These are phyloP conservation scores for Stegophylla sp. DNA, from an alignment of 2,888 invertebrate genomes.

Conservation along the genomic window DNA sequence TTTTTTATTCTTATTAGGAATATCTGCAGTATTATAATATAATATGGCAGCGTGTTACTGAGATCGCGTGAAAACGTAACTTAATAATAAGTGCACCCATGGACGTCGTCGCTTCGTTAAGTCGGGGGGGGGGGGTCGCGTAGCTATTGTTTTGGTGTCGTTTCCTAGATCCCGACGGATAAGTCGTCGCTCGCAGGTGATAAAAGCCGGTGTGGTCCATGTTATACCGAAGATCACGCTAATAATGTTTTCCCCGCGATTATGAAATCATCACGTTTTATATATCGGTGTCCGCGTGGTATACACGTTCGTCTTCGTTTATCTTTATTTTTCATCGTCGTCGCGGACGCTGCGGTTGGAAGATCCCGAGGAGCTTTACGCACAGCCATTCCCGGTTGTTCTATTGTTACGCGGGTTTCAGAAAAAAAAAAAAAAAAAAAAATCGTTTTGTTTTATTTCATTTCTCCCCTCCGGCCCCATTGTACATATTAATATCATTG, in stretches of 20 bases:
- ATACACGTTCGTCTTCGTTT: background rate
- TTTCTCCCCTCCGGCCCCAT: slow-evolving; percentile 28
- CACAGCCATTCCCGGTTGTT: background rate
- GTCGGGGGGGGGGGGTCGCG: too few relatives aligned
- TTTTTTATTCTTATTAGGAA: too few relatives aligned
- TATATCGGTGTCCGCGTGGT: too few relatives aligned
- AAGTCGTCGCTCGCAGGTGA: slow-evolving; percentile 3
- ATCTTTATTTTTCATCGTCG: background rate
- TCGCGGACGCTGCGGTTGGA: background rate
- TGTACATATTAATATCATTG: background rate
- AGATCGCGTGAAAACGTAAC: too few relatives aligned
- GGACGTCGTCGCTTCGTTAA: too few relatives aligned
- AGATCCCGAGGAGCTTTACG: background rate
- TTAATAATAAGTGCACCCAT: too few relatives aligned
- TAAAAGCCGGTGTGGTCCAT: too few relatives aligned
- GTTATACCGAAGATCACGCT: too few relatives aligned
- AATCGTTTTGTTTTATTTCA: slow-evolving; percentile 29
- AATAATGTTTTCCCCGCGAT: slow-evolving; percentile 9
- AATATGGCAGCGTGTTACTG: too few relatives aligned
- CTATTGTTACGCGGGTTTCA: slow-evolving; percentile 1
- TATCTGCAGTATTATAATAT: too few relatives aligned
- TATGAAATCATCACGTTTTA: background rate
- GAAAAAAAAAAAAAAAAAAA: too few relatives aligned
- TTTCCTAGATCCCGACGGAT: slow-evolving; percentile 12
- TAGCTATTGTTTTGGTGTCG: background rate